Conservation (phyloP, 2,888 invertebrate genomes). For the Carabus problematicus region DNA sequence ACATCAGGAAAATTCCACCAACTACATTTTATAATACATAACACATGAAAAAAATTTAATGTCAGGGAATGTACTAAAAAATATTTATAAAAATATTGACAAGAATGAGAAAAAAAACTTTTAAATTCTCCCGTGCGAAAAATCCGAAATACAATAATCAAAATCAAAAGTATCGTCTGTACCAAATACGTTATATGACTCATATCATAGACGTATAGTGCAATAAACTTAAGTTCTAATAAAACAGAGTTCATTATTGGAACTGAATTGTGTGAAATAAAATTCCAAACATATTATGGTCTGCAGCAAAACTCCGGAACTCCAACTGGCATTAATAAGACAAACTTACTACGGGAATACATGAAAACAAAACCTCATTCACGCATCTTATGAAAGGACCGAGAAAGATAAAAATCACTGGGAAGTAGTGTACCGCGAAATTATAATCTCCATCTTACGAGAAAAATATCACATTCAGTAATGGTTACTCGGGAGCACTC, state of each 20-base stretch:
- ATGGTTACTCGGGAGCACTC: slow-evolving; percentile 37
- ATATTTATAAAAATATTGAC: too few species aligned
- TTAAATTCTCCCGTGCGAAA: too few species aligned
- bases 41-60: too few species aligned
- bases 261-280: background rate
- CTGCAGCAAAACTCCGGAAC: background rate
- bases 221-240: background rate
- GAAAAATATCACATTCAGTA: slow-evolving; percentile 40
- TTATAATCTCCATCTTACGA: slow-evolving; percentile 40
- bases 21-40: too few species aligned
- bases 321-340: slow-evolving; percentile 3
- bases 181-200: too few species aligned
- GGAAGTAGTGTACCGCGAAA: slow-evolving; percentile 38
- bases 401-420: slow-evolving; percentile 32
- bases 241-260: background rate
- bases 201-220: too few species aligned
- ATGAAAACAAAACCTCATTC: slow-evolving; percentile 29
- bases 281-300: background rate
- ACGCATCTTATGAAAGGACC: slow-evolving; percentile 31
- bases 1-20: too few species aligned
- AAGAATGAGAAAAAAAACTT: too few species aligned
- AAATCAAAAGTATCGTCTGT: too few species aligned
- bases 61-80: too few species aligned
- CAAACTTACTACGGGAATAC: slow-evolving; percentile 22
- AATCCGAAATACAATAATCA: too few species aligned